Conservation (phyloP, 1,140 invertebrate genomes). For the Halictus rubicundus region DNA sequence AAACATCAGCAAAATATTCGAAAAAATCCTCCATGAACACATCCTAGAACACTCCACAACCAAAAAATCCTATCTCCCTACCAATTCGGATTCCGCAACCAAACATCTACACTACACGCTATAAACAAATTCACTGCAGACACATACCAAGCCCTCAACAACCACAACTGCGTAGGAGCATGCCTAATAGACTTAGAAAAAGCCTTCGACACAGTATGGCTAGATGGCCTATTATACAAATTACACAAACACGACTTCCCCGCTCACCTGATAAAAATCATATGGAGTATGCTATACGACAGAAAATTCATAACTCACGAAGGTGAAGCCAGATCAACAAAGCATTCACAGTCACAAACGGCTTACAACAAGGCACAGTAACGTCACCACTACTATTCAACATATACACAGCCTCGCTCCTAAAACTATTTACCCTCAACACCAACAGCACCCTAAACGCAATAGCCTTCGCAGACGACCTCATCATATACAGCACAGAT, state of each 20-base stretch:
- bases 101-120: neutral
- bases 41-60: no score
- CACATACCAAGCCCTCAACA: neutral
- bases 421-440: no score
- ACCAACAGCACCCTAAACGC: no score
- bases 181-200: no score
- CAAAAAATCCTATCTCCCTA: neutral
- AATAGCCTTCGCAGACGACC: no score
- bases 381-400: conserved; percentile 43
- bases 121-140: neutral
- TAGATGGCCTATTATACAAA: conserved; percentile 28
- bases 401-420: neutral
- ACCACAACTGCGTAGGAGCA: conserved; percentile 45
- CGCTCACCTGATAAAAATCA: neutral
- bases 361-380: conserved; percentile 9
- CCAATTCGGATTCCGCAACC: neutral
- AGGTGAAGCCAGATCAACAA: neutral
- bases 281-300: conserved; percentile 34
- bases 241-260: conserved; percentile 39
- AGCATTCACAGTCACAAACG: neutral
- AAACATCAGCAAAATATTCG: no score
- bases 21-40: no score
- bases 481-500: neutral
- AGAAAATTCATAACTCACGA: conserved; percentile 1
- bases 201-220: no score